These are phyloP conservation scores for Leptinotarsa defecta DNA, from an alignment of 1,140 invertebrate genomes.

Conservation along the genomic window DNA sequence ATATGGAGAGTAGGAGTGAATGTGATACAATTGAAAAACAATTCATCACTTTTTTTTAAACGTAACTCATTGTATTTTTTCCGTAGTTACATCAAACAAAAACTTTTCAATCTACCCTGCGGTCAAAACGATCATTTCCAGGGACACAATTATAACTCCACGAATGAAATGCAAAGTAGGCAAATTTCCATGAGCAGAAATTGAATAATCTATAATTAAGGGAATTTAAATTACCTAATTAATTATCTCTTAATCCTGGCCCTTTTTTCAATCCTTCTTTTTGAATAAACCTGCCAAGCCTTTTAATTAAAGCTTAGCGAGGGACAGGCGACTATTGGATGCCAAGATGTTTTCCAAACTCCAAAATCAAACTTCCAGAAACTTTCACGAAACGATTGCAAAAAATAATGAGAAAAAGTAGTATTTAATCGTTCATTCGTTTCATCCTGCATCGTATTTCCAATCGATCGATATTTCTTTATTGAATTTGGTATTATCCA, in stretches of 20 bases:
- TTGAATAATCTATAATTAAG: constrained; percentile 11
- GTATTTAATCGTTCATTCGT: neutral
- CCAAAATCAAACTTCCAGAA: constrained; percentile 10
- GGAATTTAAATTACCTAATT: constrained; percentile 23
- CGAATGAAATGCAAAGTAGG: no score
- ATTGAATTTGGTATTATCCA: neutral
- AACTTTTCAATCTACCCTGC: no score
- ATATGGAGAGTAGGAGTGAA: no score
- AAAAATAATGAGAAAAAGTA: neutral
- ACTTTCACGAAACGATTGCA: neutral
- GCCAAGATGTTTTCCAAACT: neutral
- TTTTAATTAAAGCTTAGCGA: constrained; percentile 11
- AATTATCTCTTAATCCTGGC: constrained; percentile 11
- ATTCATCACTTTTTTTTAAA: no score
- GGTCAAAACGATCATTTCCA: no score
- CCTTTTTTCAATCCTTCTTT: constrained; percentile 4
- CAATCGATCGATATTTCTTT: neutral
- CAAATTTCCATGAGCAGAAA: neutral
- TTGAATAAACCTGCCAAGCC: constrained; percentile 7
- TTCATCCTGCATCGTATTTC: no score
- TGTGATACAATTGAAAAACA: no score
- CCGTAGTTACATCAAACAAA: no score
- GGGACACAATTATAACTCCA: no score
- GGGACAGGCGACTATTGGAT: neutral
- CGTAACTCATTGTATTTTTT: no score